These are phyloP conservation scores for Tenthredo livida DNA, from an alignment of 2,888 invertebrate species.

Conservation along the genomic window DNA sequence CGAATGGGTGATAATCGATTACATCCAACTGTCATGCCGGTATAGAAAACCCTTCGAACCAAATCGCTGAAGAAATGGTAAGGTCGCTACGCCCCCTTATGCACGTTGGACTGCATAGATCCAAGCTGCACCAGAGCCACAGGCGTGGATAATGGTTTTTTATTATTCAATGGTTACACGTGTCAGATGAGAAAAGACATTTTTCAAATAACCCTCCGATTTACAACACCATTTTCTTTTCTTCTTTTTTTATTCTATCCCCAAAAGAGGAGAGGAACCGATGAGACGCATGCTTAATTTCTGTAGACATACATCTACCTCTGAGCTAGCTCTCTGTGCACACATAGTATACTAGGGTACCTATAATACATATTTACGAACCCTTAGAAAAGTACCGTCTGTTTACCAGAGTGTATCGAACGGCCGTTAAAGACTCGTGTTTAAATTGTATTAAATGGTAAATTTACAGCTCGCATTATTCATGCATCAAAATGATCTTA, in stretches of 20 bases:
- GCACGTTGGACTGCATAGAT: conserved; percentile 25
- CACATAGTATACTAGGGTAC: not conserved
- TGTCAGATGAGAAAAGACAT: conserved; percentile 33
- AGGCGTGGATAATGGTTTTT: conserved; percentile 36
- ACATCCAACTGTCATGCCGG: not conserved
- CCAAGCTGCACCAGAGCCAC: not conserved
- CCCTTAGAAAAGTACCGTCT: conserved; percentile 32
- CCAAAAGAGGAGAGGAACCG: not conserved
- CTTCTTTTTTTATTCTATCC: not conserved
- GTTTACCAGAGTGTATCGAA: conserved; percentile 36
- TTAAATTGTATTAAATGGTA: conserved; percentile 35
- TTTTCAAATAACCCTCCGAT: conserved; percentile 36
- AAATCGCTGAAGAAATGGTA: not conserved
- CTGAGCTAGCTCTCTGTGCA: not conserved
- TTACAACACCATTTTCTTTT: not conserved
- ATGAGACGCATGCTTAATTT: conserved; percentile 12
- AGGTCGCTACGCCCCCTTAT: conserved; percentile 67
- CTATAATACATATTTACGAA: not conserved
- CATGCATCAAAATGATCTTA: not conserved
- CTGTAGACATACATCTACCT: not conserved
- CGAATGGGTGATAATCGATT: conserved; percentile 20
- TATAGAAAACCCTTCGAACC: conserved; percentile 11
- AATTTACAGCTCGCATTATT: not conserved
- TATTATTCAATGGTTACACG: conserved; percentile 34
- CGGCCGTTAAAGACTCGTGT: conserved; percentile 21